phyloP scores from a whole-genome alignment of 1,140 invertebrate genomes.

The Lordiphosa stackelbergi region DNA sequence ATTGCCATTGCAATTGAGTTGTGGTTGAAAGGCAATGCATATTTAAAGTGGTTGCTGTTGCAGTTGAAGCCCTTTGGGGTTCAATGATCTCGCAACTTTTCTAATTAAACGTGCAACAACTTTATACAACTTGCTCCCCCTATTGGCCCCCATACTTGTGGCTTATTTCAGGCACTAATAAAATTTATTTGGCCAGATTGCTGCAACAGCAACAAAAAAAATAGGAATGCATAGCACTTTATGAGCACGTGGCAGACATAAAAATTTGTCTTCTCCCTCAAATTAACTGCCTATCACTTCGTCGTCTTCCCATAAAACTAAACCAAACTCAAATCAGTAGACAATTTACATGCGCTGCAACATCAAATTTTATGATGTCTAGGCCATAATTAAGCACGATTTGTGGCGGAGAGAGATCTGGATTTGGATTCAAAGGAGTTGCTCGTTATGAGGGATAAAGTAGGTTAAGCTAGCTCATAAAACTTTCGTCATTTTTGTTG shows the following conservation, averaged over 20 bases:
- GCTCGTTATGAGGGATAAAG: not conserved
- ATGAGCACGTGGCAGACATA: slow-evolving; percentile 62
- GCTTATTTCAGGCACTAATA: slow-evolving; percentile 37
- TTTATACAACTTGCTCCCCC: slow-evolving; percentile 11
- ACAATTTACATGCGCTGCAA: slow-evolving; percentile 52
- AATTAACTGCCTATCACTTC: slow-evolving; percentile 15
- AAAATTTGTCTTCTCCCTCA: slow-evolving; percentile 33
- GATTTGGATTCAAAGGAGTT: slow-evolving; percentile 4
- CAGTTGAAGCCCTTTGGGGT: not conserved
- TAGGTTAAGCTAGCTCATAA: slow-evolving; percentile 13
- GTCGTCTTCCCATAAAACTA: slow-evolving; percentile 13
- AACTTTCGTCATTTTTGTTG: slow-evolving; percentile 19
- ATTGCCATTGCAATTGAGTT: slow-evolving; percentile 27
- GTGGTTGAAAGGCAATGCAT: slow-evolving; percentile 24
- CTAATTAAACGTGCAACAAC: slow-evolving; percentile 51
- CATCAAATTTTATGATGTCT: slow-evolving; percentile 65
- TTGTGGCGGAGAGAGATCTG: slow-evolving; percentile 24
- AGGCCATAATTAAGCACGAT: slow-evolving; percentile 57
- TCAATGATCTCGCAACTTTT: slow-evolving; percentile 37
- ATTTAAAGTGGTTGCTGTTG: slow-evolving; percentile 34
- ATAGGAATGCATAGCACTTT: slow-evolving; percentile 43
- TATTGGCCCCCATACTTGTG: not conserved
- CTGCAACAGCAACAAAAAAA: not conserved
- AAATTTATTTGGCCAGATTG: slow-evolving; percentile 33
- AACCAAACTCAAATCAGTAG: slow-evolving; percentile 29